Conservation (phyloP, 2,797 vertebrate species). For the Sebastes cheni region DNA sequence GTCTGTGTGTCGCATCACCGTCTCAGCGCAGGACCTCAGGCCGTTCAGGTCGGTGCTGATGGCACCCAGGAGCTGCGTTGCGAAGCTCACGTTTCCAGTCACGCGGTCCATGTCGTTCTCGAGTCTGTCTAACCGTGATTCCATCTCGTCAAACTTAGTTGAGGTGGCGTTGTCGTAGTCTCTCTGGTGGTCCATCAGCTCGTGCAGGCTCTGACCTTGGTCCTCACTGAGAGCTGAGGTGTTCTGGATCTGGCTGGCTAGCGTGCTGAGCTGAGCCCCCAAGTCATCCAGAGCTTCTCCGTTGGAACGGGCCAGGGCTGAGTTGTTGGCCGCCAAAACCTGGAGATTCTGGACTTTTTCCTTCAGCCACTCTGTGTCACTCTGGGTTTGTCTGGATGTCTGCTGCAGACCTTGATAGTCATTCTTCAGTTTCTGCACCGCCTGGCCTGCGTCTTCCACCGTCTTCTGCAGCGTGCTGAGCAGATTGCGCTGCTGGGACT, state of each 20-base stretch:
- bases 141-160: slow-evolving; percentile 73
- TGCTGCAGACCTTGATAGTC: slow-evolving; percentile 95
- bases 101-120: slow-evolving; percentile 79
- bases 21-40: slow-evolving; percentile 93
- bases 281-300: slow-evolving; percentile 93
- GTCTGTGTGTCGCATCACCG: slow-evolving; percentile 89
- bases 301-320: slow-evolving; percentile 89
- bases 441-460: slow-evolving; percentile 91
- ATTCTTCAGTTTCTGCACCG: slow-evolving; percentile 92
- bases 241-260: slow-evolving; percentile 92
- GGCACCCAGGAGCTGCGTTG: slow-evolving; percentile 77
- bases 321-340: slow-evolving; percentile 91
- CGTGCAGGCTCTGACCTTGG: slow-evolving; percentile 77
- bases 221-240: slow-evolving; percentile 85
- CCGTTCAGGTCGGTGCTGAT: slow-evolving; percentile 91
- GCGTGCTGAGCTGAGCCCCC: slow-evolving; percentile 87
- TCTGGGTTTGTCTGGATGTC: slow-evolving; percentile 87
- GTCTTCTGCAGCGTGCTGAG: slow-evolving; percentile 90
- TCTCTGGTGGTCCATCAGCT: slow-evolving; percentile 87
- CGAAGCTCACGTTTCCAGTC: slow-evolving; percentile 79
- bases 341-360: slow-evolving; percentile 95
- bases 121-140: slow-evolving; percentile 72
- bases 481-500: slow-evolving; percentile 90
- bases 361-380: slow-evolving; percentile 92
- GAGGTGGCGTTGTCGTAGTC: slow-evolving; percentile 81